Percentiles rank a stretch among this genome's conserved stretches.
These are phyloP conservation scores for Acrocephalus arundinaceus DNA, from an alignment of 2,113 vertebrate genomes.

Conservation along the genomic window DNA sequence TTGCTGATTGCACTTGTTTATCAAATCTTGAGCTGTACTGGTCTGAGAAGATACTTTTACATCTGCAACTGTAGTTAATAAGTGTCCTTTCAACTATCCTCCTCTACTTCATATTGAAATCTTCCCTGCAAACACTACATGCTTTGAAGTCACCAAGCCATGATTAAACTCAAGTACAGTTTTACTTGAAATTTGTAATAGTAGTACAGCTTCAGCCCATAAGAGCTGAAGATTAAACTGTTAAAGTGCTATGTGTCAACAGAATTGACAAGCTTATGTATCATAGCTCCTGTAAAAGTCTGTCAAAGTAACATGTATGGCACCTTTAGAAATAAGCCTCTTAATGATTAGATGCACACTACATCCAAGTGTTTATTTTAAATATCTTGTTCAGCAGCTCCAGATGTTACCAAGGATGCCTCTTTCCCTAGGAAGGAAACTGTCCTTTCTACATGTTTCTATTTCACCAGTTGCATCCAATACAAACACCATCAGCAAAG, in stretches of 20 bases:
- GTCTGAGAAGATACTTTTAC: not conserved
- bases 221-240: not conserved
- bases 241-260: not conserved
- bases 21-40: not conserved
- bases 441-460: not conserved
- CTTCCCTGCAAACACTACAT: not conserved
- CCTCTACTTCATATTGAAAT: not conserved
- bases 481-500: not conserved
- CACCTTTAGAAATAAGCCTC: not conserved
- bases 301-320: not conserved
- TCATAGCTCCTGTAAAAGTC: not conserved
- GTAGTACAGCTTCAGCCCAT: not conserved
- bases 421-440: not conserved
- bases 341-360: not conserved
- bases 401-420: not conserved
- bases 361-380: not conserved
- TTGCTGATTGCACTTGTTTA: not conserved
- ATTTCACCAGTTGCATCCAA: not conserved
- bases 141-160: not conserved
- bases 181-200: not conserved
- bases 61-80: not conserved
- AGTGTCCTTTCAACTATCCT: not conserved
- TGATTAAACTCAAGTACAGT: not conserved
- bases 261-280: not conserved
- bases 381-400: not conserved